phyloP scores from a whole-genome alignment of 2,888 invertebrate species.

The Dexiosoma caninum region DNA sequence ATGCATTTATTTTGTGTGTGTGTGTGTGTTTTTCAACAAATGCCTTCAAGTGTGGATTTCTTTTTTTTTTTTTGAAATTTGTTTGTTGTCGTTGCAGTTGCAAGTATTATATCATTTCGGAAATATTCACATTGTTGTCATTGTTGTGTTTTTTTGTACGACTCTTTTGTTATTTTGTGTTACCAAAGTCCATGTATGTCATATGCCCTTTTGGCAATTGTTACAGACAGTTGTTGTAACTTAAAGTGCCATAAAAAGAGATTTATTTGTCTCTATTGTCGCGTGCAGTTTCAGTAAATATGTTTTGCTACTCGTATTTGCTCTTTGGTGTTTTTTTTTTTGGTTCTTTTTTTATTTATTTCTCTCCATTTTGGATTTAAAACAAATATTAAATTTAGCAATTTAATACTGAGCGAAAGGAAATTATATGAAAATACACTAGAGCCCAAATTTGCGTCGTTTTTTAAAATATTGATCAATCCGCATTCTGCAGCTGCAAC shows the following conservation, averaged over 20 bases:
- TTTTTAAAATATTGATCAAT: too few relatives aligned
- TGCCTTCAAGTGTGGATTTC: conserved; percentile 4
- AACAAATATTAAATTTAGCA: conserved; percentile 17
- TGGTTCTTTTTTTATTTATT: neutral
- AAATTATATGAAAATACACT: neutral
- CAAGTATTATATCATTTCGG: conserved; percentile 17
- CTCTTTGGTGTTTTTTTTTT: neutral
- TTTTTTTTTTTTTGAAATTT: neutral
- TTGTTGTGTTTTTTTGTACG: conserved; percentile 2
- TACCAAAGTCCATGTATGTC: conserved; percentile 32
- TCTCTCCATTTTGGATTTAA: neutral
- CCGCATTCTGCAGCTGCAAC: too few relatives aligned
- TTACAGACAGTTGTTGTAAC: conserved; percentile 63
- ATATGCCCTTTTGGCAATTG: conserved; percentile 59
- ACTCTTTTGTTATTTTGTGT: neutral
- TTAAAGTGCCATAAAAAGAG: conserved; percentile 61
- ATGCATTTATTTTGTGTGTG: conserved; percentile 1
- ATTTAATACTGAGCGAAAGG: neutral
- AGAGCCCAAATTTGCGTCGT: too few relatives aligned
- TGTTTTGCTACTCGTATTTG: conserved; percentile 36
- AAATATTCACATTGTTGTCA: neutral
- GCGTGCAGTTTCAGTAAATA: conserved; percentile 53
- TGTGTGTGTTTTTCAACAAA: neutral
- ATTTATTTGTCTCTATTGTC: conserved; percentile 63
- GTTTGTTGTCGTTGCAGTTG: conserved; percentile 31